Percentiles rank a stretch among this genome's conserved stretches.
Evolutionary conservation across 2,113 vertebrate species (phyloP).

Genomic region (Clarias gariepinus): DNA sequence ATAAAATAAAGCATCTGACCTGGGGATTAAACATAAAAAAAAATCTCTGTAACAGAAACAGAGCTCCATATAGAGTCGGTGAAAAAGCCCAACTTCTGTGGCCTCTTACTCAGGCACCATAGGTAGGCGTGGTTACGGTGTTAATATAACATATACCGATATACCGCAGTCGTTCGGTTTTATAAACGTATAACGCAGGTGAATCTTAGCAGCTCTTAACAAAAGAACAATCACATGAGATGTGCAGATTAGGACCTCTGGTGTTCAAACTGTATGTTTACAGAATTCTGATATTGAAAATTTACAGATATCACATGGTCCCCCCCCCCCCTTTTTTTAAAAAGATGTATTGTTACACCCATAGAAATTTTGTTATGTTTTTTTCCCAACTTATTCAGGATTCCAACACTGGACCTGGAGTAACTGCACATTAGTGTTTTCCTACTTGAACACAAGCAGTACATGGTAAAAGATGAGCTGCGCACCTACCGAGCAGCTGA

Average conservation of each 20-base stretch:
- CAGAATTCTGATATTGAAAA: neutral
- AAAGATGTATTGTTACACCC: neutral
- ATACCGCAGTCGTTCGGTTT: neutral
- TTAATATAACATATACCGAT: neutral
- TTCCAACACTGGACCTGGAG: too few relatives aligned
- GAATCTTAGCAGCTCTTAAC: neutral
- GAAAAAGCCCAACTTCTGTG: neutral
- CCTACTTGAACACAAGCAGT: neutral
- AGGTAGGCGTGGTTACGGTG: neutral
- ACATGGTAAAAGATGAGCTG: neutral
- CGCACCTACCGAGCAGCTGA: neutral
- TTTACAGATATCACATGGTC: neutral
- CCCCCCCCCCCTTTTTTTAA: neutral
- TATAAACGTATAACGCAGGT: neutral
- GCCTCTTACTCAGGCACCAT: neutral
- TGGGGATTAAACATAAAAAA: neutral
- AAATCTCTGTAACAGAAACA: neutral
- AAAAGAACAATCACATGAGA: too few relatives aligned
- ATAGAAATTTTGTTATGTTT: neutral
- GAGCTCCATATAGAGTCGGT: neutral
- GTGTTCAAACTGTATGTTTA: neutral
- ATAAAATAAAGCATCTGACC: neutral
- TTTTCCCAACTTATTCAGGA: neutral
- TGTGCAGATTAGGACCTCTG: neutral
- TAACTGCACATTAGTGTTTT: neutral